Conservation (phyloP, 1,140 invertebrate genomes). For the Zaprionus kolodkinae region DNA sequence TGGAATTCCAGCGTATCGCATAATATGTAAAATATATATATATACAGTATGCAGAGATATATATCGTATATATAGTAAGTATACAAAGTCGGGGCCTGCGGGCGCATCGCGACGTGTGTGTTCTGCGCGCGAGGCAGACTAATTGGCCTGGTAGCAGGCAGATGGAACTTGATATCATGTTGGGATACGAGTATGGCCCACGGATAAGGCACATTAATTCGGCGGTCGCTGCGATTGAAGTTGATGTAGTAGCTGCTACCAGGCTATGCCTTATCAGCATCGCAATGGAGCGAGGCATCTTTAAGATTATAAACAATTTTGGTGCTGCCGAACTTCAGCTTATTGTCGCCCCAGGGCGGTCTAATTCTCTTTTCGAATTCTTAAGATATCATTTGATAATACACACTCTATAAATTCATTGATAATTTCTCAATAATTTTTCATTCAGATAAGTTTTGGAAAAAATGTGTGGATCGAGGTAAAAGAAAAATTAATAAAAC, state of each 20-base stretch:
- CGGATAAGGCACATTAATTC: neutral
- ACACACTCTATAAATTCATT: neutral
- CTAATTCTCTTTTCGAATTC: neutral
- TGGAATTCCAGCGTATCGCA: slow-evolving; percentile 41
- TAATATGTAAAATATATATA: slow-evolving; percentile 5
- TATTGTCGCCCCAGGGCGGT: neutral
- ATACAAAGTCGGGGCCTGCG: slow-evolving; percentile 12
- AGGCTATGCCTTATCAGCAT: slow-evolving; percentile 19
- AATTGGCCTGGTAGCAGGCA: slow-evolving; percentile 57
- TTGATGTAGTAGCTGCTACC: slow-evolving; percentile 11
- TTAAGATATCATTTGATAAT: neutral
- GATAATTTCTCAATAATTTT: slow-evolving; percentile 10
- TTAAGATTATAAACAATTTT: slow-evolving; percentile 9
- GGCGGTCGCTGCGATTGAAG: neutral
- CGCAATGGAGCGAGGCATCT: slow-evolving; percentile 1
- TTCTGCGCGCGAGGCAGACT: slow-evolving; percentile 55
- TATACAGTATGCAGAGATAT: slow-evolving; percentile 9
- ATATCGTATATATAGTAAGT: neutral
- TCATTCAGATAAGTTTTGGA: neutral
- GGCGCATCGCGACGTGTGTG: slow-evolving; percentile 65
- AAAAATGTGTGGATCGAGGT: neutral
- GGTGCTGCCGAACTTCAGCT: neutral
- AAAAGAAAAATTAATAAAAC: neutral
- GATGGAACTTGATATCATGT: slow-evolving; percentile 18
- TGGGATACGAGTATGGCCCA: slow-evolving; percentile 7